Percentiles rank a stretch among this genome's conserved stretches.
These are phyloP conservation scores for Cheilosia pagana DNA, from an alignment of 2,888 invertebrate species.

Conservation along the genomic window DNA sequence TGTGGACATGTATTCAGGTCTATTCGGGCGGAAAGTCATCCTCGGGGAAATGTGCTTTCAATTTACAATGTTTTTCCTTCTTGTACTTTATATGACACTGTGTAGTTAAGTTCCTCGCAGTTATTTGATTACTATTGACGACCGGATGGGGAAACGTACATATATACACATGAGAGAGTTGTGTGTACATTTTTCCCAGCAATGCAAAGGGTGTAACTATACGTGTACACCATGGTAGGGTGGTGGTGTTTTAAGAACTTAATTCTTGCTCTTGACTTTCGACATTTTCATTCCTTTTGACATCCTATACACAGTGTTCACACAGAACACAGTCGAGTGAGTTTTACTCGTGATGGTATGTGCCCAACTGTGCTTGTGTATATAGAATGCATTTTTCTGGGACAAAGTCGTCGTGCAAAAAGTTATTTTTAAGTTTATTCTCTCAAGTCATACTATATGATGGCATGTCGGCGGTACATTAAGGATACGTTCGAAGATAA, in stretches of 20 bases:
- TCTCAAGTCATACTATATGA: constrained; percentile 47
- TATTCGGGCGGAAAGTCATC: constrained; percentile 46
- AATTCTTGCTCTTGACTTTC: constrained; percentile 62
- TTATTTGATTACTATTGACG: constrained; percentile 69
- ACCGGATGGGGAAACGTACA: constrained; percentile 32
- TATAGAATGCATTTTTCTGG: constrained; percentile 42
- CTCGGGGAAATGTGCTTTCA: constrained; percentile 57
- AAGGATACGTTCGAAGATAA: constrained; percentile 50
- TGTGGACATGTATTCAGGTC: constrained; percentile 34
- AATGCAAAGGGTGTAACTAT: not conserved
- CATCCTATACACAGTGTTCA: constrained; percentile 1
- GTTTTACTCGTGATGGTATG: constrained; percentile 17
- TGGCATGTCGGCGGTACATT: constrained; percentile 58
- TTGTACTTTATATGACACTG: constrained; percentile 53
- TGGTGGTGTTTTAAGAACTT: constrained; percentile 50
- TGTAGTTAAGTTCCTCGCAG: constrained; percentile 50
- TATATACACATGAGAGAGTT: constrained; percentile 7
- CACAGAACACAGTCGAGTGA: constrained; percentile 17
- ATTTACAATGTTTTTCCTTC: constrained; percentile 44
- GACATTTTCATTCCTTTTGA: constrained; percentile 57
- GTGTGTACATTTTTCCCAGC: not conserved
- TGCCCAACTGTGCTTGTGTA: constrained; percentile 8
- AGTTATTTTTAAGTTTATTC: constrained; percentile 65
- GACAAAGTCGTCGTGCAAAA: constrained; percentile 25
- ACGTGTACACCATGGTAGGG: not conserved